phyloP scores from a whole-genome alignment of 2,888 invertebrate genomes.

The Proisotoma minuta region DNA sequence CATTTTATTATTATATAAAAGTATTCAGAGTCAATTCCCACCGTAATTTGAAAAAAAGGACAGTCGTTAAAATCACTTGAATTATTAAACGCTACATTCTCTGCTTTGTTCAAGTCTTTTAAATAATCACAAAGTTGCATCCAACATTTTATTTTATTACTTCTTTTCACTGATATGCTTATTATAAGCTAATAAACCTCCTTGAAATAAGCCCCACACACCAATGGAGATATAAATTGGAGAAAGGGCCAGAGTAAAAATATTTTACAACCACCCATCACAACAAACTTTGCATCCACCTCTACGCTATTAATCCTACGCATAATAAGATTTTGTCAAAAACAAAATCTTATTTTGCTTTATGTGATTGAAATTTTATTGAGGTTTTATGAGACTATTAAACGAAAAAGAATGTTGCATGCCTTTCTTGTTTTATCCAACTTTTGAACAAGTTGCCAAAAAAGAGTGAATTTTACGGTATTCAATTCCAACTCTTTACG shows the following conservation, averaged over 20 bases:
- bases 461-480: too few species aligned
- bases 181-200: constrained; percentile 20
- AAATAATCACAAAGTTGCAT: background rate
- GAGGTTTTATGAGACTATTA: constrained; percentile 23
- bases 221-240: background rate
- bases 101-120: background rate
- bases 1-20: constrained; percentile 12
- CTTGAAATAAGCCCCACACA: constrained; percentile 9
- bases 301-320: background rate
- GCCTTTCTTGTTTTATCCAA: background rate
- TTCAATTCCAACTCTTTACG: too few species aligned
- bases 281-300: background rate
- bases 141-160: constrained; percentile 8
- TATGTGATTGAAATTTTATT: constrained; percentile 15
- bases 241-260: background rate
- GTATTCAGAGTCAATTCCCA: constrained; percentile 10
- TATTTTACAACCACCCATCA: background rate
- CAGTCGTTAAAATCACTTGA: constrained; percentile 9
- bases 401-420: constrained; percentile 9
- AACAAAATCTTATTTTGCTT: constrained; percentile 1
- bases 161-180: constrained; percentile 13
- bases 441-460: too few species aligned
- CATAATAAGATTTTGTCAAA: constrained; percentile 4
- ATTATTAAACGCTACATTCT: constrained; percentile 14
- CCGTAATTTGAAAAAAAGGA: background rate